Conservation (phyloP, 2,888 invertebrate genomes). For the Archips xylosteana region DNA sequence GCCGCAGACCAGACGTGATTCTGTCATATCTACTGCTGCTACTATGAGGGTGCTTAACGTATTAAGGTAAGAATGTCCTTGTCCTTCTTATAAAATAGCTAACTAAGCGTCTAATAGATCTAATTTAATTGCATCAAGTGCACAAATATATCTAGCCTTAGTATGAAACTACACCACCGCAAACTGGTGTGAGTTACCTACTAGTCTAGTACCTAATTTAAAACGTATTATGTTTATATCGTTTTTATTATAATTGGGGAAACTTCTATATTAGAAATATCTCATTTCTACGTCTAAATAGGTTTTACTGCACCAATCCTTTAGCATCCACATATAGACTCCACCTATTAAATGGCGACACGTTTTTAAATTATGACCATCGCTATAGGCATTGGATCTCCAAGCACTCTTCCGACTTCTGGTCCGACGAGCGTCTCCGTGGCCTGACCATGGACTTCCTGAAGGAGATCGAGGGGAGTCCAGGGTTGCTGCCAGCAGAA, state of each 20-base stretch:
- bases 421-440: constrained; percentile 90
- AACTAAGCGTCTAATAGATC: background rate
- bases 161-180: no score
- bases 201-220: no score
- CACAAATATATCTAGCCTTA: no score
- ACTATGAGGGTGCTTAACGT: constrained; percentile 97
- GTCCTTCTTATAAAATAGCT: background rate
- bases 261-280: no score
- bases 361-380: background rate
- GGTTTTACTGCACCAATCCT: no score
- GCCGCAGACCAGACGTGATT: constrained; percentile 85
- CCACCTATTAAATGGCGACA: no score
- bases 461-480: constrained; percentile 94
- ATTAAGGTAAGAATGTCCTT: constrained; percentile 78
- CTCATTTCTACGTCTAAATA: no score
- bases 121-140: no score
- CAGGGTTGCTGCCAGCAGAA: constrained; percentile 93
- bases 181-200: no score
- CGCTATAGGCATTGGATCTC: constrained; percentile 93
- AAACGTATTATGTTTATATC: no score
- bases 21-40: constrained; percentile 95
- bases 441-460: constrained; percentile 93
- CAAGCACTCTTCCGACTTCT: constrained; percentile 96
- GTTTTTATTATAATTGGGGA: no score
- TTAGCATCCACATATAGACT: no score